These are phyloP conservation scores for Anoplolepis gracilipes DNA, from an alignment of 1,140 invertebrate genomes.

Conservation along the genomic window DNA sequence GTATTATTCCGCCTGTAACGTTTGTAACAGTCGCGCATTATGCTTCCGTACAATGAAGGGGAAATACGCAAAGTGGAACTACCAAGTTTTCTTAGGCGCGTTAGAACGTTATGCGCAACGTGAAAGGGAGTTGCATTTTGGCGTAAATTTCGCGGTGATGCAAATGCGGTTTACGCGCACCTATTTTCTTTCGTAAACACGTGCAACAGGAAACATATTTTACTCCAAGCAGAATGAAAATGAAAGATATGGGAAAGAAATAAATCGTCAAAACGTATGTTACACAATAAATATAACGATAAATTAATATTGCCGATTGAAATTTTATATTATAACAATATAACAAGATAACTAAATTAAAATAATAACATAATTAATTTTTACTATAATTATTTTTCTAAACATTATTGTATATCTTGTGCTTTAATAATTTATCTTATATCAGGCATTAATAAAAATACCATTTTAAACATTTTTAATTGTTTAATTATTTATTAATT, in stretches of 20 bases:
- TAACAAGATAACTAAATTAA: not conserved
- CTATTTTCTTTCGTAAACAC: not conserved
- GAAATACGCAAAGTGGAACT: constrained; percentile 42
- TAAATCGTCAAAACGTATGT: not conserved
- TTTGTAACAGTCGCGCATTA: constrained; percentile 40
- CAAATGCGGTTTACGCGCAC: not conserved
- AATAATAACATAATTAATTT: not conserved
- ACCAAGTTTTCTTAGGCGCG: constrained; percentile 30
- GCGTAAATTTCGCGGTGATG: constrained; percentile 5
- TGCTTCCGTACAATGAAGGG: constrained; percentile 41
- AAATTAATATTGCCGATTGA: not conserved
- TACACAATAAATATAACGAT: not conserved
- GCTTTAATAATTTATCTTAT: not conserved
- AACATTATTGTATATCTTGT: not conserved
- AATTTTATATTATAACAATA: not conserved
- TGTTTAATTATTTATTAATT: no score
- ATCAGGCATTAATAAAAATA: no score
- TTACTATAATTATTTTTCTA: not conserved
- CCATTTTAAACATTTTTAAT: no score
- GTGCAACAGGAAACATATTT: not conserved
- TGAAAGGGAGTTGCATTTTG: constrained; percentile 9
- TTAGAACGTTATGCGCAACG: not conserved
- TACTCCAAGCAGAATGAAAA: not conserved
- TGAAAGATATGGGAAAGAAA: no score
- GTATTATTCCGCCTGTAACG: constrained; percentile 22